phyloP scores from a whole-genome alignment of 1,140 invertebrate species.

The Marisa cornuarietis region DNA sequence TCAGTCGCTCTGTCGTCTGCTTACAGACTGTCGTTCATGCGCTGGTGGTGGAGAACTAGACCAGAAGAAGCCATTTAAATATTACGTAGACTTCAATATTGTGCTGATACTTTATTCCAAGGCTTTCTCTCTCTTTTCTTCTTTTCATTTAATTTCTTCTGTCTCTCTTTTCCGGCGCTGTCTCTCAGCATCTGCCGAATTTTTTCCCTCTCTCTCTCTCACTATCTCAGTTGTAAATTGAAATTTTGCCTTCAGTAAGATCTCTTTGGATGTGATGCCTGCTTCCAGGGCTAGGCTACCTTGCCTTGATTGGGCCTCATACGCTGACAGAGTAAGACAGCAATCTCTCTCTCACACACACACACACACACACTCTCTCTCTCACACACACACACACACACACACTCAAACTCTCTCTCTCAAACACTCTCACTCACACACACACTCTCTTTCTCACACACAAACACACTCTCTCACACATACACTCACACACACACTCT shows the following conservation, averaged over 20 bases:
- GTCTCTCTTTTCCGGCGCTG: not conserved
- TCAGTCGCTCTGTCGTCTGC: too few relatives aligned
- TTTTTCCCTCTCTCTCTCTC: not conserved
- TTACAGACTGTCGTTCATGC: too few relatives aligned
- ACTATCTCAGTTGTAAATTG: too few relatives aligned
- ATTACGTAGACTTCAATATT: too few relatives aligned
- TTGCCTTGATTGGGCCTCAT: too few relatives aligned
- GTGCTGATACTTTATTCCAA: not conserved
- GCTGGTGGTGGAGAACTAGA: too few relatives aligned
- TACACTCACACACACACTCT: not conserved
- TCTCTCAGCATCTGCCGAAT: not conserved
- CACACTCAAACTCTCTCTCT: conserved; percentile 22
- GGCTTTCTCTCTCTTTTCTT: not conserved
- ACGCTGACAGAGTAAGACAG: too few relatives aligned
- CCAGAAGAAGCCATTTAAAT: too few relatives aligned
- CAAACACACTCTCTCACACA: not conserved
- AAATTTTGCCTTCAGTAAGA: too few relatives aligned
- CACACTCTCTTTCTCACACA: not conserved
- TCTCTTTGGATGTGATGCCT: too few relatives aligned
- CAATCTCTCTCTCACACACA: not conserved
- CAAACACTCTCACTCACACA: conserved; percentile 3
- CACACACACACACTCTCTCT: not conserved
- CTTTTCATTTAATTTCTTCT: not conserved
- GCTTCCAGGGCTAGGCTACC: too few relatives aligned
- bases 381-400: conserved; percentile 9